Percentiles rank a stretch among this genome's conserved stretches.
Conservation (phyloP, 2,797 vertebrate genomes). For the Danio jaintianensis region DNA sequence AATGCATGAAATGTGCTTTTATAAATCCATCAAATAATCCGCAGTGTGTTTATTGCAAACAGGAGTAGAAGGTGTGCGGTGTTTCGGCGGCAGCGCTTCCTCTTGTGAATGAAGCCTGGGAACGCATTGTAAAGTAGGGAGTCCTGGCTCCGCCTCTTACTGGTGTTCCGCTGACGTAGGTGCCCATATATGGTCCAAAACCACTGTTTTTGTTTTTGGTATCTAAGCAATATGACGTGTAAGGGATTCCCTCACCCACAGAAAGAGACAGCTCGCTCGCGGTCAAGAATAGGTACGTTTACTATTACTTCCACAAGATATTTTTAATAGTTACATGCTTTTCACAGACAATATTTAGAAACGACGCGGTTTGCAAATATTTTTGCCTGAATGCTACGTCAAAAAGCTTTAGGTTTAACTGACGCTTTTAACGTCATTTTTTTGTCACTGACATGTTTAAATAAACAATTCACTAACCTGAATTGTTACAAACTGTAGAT, state of each 20-base stretch:
- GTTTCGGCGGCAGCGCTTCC: constrained; percentile 70
- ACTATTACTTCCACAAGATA: constrained; percentile 76
- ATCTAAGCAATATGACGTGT: constrained; percentile 96
- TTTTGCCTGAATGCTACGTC: constrained; percentile 55
- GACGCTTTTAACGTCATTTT: background rate
- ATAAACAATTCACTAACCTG: background rate
- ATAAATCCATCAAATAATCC: constrained; percentile 78
- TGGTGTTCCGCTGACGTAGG: constrained; percentile 98
- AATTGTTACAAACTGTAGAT: no score
- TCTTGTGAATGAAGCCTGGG: constrained; percentile 93
- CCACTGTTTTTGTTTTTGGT: constrained; percentile 93
- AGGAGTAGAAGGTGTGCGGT: constrained; percentile 58
- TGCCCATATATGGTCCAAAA: constrained; percentile 92
- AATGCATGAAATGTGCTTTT: constrained; percentile 53
- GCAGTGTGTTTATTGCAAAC: constrained; percentile 39
- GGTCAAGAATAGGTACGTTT: constrained; percentile 83
- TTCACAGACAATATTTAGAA: constrained; percentile 68
- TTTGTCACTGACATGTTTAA: background rate
- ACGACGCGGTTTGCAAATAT: constrained; percentile 57
- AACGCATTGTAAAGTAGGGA: constrained; percentile 67
- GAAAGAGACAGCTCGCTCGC: constrained; percentile 78
- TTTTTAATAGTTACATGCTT: constrained; percentile 79
- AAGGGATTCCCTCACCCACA: constrained; percentile 95
- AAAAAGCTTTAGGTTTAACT: background rate
- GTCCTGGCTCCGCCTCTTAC: constrained; percentile 77